A percentile compares a stretch with the other conserved stretches of the same genome.
Evolutionary conservation across 2,797 vertebrate species (phyloP).

Genomic region (Peromyscus eremicus): DNA sequence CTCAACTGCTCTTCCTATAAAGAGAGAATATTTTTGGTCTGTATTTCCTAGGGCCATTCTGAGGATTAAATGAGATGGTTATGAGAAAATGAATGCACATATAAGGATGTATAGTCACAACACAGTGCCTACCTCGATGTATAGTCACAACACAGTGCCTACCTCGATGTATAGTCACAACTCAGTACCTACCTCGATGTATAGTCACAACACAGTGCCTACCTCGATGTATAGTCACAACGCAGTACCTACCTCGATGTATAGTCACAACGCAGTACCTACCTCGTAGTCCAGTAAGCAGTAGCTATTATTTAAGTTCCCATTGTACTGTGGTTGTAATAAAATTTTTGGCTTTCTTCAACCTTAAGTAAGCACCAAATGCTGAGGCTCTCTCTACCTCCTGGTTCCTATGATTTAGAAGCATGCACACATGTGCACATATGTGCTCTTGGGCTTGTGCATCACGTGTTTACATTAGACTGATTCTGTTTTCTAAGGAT

Average conservation of each 20-base stretch:
- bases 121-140: background rate
- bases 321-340: background rate
- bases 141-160: background rate
- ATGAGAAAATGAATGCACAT: background rate
- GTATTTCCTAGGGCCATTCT: background rate
- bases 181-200: background rate
- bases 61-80: slow-evolving; percentile 49
- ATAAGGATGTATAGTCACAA: background rate
- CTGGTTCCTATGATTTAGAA: background rate
- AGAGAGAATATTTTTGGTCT: background rate
- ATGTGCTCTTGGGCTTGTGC: background rate
- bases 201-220: background rate
- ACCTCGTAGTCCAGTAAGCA: background rate
- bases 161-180: background rate
- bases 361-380: background rate
- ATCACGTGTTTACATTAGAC: background rate
- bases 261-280: background rate
- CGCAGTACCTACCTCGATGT: background rate
- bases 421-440: background rate
- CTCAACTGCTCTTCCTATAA: background rate
- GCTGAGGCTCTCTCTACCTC: slow-evolving; percentile 20
- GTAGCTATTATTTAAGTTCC: background rate
- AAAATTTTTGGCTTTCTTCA: background rate
- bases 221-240: background rate
- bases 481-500: background rate